A percentile compares a stretch with the other conserved stretches of the same genome.
phyloP scores from a whole-genome alignment of 2,888 invertebrate genomes.

The Drosophila eohydei region DNA sequence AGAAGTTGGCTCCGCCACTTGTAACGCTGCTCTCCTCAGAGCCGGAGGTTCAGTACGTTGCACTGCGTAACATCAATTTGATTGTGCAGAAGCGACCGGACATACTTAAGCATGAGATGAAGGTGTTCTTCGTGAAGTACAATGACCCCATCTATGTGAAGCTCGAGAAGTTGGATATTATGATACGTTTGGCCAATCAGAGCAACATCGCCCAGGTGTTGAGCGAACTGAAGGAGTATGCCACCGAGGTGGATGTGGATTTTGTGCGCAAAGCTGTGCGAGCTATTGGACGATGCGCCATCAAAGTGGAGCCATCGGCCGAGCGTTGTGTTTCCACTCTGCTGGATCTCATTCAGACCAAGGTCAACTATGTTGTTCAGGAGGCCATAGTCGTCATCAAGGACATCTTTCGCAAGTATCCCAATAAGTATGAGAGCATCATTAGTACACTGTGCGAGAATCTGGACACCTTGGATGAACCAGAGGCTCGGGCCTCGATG shows the following conservation, averaged over 20 bases:
- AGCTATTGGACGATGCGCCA: slow-evolving; percentile 99
- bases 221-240: slow-evolving; percentile 99
- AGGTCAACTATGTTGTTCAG: slow-evolving; percentile 99
- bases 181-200: slow-evolving; percentile 99
- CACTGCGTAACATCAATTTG: slow-evolving; percentile 98
- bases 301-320: slow-evolving; percentile 98
- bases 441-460: slow-evolving; percentile 99
- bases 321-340: slow-evolving; percentile 99
- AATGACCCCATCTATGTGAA: slow-evolving; percentile 99
- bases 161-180: slow-evolving; percentile 98
- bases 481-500: slow-evolving; percentile 99
- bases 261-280: slow-evolving; percentile 99
- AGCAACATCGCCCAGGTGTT: slow-evolving; percentile 99
- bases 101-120: slow-evolving; percentile 99
- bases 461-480: slow-evolving; percentile 98
- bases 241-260: slow-evolving; percentile 99
- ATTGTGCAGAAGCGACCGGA: slow-evolving; percentile 99
- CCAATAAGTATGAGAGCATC: slow-evolving; percentile 99
- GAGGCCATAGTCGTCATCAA: slow-evolving; percentile 99
- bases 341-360: slow-evolving; percentile 98
- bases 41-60: slow-evolving; percentile 99
- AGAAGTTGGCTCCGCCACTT: slow-evolving; percentile 99
- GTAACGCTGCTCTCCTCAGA: slow-evolving; percentile 99
- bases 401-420: slow-evolving; percentile 98
- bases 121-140: slow-evolving; percentile 99